Percentiles rank a stretch among this genome's conserved stretches.
Conservation (phyloP, 2,888 invertebrate species). For the Thera obeliscata region DNA sequence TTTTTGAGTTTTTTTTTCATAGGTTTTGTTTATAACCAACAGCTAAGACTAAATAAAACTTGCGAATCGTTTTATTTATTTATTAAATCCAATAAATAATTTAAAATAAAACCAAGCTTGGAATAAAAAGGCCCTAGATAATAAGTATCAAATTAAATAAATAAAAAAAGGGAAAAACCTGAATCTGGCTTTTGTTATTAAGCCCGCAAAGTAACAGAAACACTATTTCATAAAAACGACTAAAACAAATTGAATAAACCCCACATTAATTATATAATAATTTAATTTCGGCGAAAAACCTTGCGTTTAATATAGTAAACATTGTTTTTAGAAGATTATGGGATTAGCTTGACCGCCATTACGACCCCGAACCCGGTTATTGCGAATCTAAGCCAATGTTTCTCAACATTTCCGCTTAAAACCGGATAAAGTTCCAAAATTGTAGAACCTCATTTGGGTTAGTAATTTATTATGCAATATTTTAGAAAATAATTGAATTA, state of each 20-base stretch:
- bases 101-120: no score
- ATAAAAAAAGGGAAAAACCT: not conserved
- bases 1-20: no score
- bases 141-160: no score
- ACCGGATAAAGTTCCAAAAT: not conserved
- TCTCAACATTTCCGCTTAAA: slow-evolving; percentile 28
- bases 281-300: slow-evolving; percentile 41
- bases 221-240: slow-evolving; percentile 26
- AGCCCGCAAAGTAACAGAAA: slow-evolving; percentile 3
- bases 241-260: slow-evolving; percentile 25
- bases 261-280: slow-evolving; percentile 43
- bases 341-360: slow-evolving; percentile 38
- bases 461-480: slow-evolving; percentile 13
- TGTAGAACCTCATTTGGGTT: not conserved
- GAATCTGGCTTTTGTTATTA: slow-evolving; percentile 3
- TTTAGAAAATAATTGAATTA: not conserved
- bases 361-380: slow-evolving; percentile 21
- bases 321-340: slow-evolving; percentile 40
- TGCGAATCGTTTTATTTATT: no score
- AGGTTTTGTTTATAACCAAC: no score
- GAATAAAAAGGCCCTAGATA: no score
- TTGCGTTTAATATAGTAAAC: slow-evolving; percentile 39
- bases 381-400: slow-evolving; percentile 19
- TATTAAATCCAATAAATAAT: no score
- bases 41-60: no score